phyloP scores from a whole-genome alignment of 92 coral and sea anemone species.

The Micromussa lordhowensis region DNA sequence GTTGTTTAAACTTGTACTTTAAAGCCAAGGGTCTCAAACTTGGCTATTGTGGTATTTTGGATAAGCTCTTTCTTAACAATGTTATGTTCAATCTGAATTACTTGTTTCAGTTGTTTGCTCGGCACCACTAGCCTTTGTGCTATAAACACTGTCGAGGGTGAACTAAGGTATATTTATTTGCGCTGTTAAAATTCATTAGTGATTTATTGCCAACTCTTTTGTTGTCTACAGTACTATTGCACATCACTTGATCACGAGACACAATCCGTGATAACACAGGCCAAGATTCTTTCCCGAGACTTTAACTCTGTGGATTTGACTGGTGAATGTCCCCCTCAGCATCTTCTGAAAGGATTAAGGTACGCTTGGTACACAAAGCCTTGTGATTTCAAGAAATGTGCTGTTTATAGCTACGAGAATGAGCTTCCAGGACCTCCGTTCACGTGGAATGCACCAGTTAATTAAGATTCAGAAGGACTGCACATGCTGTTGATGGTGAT shows the following conservation, averaged over 20 bases:
- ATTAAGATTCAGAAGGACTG: neutral
- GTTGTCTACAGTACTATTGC: slow-evolving; percentile 28
- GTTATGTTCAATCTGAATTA: too few species aligned
- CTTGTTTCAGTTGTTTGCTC: too few species aligned
- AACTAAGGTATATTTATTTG: too few species aligned
- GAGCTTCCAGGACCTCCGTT: slow-evolving; percentile 89
- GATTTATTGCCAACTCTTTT: neutral
- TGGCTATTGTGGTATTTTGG: too few species aligned
- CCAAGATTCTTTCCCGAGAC: neutral
- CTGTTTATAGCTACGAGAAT: slow-evolving; percentile 89
- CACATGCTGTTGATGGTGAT: neutral
- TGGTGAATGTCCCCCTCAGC: slow-evolving; percentile 66
- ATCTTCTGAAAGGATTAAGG: slow-evolving; percentile 65
- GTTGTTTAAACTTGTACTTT: too few species aligned
- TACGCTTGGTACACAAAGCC: slow-evolving; percentile 93
- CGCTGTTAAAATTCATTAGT: neutral
- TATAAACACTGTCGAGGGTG: too few species aligned
- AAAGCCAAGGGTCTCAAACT: too few species aligned
- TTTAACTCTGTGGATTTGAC: slow-evolving; percentile 9
- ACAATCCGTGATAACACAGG: neutral
- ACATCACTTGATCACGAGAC: neutral
- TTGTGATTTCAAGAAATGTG: slow-evolving; percentile 88
- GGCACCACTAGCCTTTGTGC: too few species aligned
- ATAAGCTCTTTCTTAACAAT: too few species aligned
- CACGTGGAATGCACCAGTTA: slow-evolving; percentile 73